Evolutionary conservation across 2,113 vertebrate species (phyloP), one percentile per base, ranked within the genome.

Genomic region (Xenotilapia leptura): DNA sequence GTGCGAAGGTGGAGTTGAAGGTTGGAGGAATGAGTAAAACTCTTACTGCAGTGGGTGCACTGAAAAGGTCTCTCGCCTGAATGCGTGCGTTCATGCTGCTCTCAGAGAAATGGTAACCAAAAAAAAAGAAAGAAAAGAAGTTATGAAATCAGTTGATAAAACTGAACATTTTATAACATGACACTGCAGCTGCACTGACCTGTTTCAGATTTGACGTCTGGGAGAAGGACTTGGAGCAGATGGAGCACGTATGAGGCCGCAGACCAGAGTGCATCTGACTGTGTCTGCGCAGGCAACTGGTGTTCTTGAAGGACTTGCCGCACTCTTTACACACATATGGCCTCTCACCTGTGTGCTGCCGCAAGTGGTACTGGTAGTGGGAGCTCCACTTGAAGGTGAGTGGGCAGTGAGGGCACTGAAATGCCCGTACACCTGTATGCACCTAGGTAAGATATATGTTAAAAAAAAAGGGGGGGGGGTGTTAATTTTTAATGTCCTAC

Each of bases 301-400:
- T 97, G 93, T 98, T 98, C 87, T 98, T 98, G 95, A 99, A 99
- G 45, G 98, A 97, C 91, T 98, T 98, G 87, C 97, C 97, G 3
- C 98, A 99, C 77, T 98, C 97, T 42, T 96, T 95, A 40, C 98
- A 99, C 21, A 97, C 96, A 10, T 98, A 98, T 0, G 98, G 98
- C 17, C 97, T 95, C 91, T 98, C 98, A 0, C 98, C 98, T 0
- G 98, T 98, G 96, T 99, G 98, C 77, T 98, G 96, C 21, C 98
- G 95, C 77, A 97, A 94, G 92, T 99, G 98, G 89, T 98, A 98
- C 95, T 98, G 98, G 94, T 98, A 98, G 93, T 98, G 98, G 1
- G 98, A 98, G 0, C 98, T 98, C 98, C 98, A 98, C 91, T 99
- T 99, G 95, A 99, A 99, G 10, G 98, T 97, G 33, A 98, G 97